Conservation (phyloP, 2,888 invertebrate species). For the Campoplex nolae region DNA sequence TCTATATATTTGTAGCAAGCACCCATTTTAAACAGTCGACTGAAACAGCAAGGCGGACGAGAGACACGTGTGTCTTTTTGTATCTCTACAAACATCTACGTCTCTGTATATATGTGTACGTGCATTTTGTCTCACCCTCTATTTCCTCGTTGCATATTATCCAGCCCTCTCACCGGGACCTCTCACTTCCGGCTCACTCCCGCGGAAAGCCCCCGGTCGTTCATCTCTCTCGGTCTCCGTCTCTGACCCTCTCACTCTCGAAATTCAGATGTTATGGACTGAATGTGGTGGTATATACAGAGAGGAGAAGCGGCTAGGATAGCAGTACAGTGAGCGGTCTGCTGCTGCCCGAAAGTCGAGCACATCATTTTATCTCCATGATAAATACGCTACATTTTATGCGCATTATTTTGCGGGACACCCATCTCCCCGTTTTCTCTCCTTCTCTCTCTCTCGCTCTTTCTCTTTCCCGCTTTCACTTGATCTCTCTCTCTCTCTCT, state of each 20-base stretch:
- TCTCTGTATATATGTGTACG: conserved; percentile 6
- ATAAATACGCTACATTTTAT: conserved; percentile 84
- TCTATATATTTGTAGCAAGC: conserved; percentile 8
- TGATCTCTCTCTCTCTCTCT: conserved; percentile 66
- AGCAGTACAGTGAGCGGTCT: conserved; percentile 75
- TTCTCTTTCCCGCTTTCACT: conserved; percentile 86
- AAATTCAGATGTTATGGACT: conserved; percentile 73
- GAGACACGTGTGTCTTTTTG: conserved; percentile 43
- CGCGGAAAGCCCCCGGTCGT: conserved; percentile 62
- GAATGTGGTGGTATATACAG: conserved; percentile 66
- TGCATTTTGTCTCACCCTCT: conserved; percentile 52
- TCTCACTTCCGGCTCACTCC: conserved; percentile 71
- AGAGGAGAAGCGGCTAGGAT: conserved; percentile 38
- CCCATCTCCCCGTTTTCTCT: conserved; percentile 83
- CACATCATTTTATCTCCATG: conserved; percentile 84
- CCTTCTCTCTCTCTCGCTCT: conserved; percentile 85
- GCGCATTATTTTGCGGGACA: conserved; percentile 83
- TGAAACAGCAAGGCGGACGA: conserved; percentile 45
- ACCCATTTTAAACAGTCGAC: conserved; percentile 43
- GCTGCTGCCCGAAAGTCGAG: conserved; percentile 81
- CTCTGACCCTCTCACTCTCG: conserved; percentile 41
- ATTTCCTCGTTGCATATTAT: conserved; percentile 66
- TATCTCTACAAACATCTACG: conserved; percentile 10
- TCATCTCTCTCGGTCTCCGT: conserved; percentile 34
- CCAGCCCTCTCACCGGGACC: conserved; percentile 74